phyloP scores from a whole-genome alignment of 1,140 invertebrate species.

The Drosophila obscura region DNA sequence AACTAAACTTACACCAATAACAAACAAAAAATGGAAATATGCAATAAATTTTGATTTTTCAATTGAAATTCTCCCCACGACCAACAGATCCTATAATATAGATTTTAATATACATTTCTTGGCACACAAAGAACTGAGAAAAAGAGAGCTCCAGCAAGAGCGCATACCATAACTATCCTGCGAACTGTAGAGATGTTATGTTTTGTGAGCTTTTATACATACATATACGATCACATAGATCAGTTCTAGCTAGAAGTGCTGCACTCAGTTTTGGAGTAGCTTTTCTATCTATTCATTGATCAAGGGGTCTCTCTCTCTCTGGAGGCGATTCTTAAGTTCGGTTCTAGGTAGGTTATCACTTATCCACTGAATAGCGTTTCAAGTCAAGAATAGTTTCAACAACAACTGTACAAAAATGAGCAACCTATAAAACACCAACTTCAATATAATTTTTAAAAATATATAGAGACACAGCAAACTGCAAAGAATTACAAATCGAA shows the following conservation, averaged over 20 bases:
- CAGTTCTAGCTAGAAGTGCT: conserved; percentile 10
- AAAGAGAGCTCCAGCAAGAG: conserved; percentile 31
- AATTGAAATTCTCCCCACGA: conserved; percentile 38
- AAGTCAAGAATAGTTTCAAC: conserved; percentile 36
- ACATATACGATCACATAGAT: conserved; percentile 2
- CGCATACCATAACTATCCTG: no score
- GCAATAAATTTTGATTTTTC: conserved; percentile 65
- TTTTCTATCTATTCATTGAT: conserved; percentile 20
- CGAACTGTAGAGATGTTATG: no score
- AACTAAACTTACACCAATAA: conserved; percentile 36
- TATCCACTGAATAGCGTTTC: not conserved
- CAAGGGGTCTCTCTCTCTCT: conserved; percentile 13
- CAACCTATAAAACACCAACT: conserved; percentile 29
- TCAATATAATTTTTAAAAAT: conserved; percentile 47
- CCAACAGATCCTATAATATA: conserved; percentile 29
- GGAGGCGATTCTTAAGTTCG: no score
- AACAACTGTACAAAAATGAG: conserved; percentile 37
- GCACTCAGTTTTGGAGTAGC: not conserved
- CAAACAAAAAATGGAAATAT: conserved; percentile 44
- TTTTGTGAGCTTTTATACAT: no score
- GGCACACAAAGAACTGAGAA: conserved; percentile 38
- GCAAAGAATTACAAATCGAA: conserved; percentile 43
- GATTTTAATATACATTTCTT: not conserved
- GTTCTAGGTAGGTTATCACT: no score
- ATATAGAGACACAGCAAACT: conserved; percentile 30